Evolutionary conservation across 2,888 invertebrate genomes (phyloP).

Genomic region (Uloborus plumipes): DNA sequence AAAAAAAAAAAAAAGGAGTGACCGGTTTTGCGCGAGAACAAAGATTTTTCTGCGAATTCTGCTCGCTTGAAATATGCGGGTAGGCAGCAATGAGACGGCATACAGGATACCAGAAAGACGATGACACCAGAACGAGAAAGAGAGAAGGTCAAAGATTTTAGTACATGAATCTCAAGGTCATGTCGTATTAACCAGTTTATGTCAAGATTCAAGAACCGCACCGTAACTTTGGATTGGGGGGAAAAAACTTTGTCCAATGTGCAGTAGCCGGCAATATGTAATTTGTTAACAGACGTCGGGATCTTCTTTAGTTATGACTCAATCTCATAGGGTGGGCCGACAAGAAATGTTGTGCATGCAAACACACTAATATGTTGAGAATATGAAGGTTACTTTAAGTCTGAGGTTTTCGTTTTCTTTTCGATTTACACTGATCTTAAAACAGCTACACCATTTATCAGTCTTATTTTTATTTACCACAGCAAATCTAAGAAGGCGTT

Average conservation of each 20-base stretch:
- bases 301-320: too few relatives aligned
- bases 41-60: constrained; percentile 45
- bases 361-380: too few relatives aligned
- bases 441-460: too few relatives aligned
- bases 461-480: too few relatives aligned
- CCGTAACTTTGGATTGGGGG: neutral
- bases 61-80: constrained; percentile 47
- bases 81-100: constrained; percentile 32
- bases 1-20: constrained; percentile 47
- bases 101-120: constrained; percentile 56
- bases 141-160: constrained; percentile 48
- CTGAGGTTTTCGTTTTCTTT: too few relatives aligned
- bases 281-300: too few relatives aligned
- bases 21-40: constrained; percentile 34
- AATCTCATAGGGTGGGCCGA: too few relatives aligned
- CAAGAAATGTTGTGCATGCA: too few relatives aligned
- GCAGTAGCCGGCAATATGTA: constrained; percentile 6
- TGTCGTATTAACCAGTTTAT: constrained; percentile 44
- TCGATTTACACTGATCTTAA: too few relatives aligned
- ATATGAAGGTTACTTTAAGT: too few relatives aligned
- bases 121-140: constrained; percentile 33
- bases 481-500: too few relatives aligned
- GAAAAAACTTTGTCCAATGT: constrained; percentile 9
- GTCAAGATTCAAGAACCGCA: constrained; percentile 41
- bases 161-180: constrained; percentile 51